Evolutionary conservation across 37 sponge, comb jelly and placozoan species (phyloP).

Genomic region (Oopsacas minuta): DNA sequence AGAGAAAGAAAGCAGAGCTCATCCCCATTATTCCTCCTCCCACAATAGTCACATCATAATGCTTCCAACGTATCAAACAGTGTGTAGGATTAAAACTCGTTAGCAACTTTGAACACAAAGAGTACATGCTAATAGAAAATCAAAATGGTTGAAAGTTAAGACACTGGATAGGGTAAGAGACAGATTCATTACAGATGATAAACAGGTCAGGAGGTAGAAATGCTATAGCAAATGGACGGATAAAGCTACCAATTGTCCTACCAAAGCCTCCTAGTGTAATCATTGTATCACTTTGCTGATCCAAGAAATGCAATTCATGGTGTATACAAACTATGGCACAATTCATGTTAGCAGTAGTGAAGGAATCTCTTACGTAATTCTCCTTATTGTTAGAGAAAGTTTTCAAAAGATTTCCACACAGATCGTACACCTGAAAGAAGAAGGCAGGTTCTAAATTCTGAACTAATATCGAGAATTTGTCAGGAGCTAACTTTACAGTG

Average conservation of each 20-base stretch:
- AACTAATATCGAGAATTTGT: background rate
- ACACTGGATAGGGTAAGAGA: background rate
- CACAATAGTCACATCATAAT: slow-evolving; percentile 56
- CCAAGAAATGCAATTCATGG: background rate
- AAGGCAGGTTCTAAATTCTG: background rate
- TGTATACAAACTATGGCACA: background rate
- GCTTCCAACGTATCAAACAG: background rate
- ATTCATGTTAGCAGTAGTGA: background rate
- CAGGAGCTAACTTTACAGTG: background rate
- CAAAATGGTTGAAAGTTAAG: background rate
- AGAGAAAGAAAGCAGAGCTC: slow-evolving; percentile 63
- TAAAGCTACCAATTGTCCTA: background rate
- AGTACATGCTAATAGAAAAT: background rate
- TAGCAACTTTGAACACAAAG: background rate
- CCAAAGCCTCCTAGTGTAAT: background rate
- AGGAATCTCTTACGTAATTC: background rate
- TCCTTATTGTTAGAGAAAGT: background rate
- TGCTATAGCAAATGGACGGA: background rate
- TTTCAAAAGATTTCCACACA: background rate
- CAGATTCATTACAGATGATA: background rate
- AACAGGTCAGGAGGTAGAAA: background rate
- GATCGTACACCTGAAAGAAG: background rate
- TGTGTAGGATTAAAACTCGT: background rate
- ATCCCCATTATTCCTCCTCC: slow-evolving; percentile 96
- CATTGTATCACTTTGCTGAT: background rate